Evolutionary conservation across 2,888 invertebrate genomes (phyloP).

Genomic region (Muschampia plurimacula): DNA sequence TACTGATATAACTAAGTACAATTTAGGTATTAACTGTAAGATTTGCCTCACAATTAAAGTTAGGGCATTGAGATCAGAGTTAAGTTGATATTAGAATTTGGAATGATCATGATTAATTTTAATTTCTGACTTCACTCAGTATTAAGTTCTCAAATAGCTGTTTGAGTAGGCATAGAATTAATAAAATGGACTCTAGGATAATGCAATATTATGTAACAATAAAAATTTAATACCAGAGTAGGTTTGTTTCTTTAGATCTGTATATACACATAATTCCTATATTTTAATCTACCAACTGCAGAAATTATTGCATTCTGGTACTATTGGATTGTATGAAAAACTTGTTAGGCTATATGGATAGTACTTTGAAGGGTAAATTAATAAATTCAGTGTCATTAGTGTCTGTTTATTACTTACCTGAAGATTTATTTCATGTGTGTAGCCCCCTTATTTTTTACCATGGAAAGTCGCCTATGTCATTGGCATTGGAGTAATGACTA

Average conservation of each 20-base stretch:
- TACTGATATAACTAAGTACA: conserved; percentile 78
- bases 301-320: not conserved
- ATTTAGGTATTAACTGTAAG: conserved; percentile 76
- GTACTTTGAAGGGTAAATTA: conserved; percentile 21
- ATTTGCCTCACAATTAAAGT: conserved; percentile 67
- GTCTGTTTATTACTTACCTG: conserved; percentile 41
- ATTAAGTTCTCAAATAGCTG: conserved; percentile 82
- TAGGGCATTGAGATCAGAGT: conserved; percentile 68
- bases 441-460: not conserved
- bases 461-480: not conserved
- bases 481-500: not conserved
- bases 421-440: conserved; percentile 2
- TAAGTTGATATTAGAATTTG: conserved; percentile 64
- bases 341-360: conserved; percentile 14
- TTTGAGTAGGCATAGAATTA: conserved; percentile 69
- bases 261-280: conserved; percentile 70
- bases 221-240: conserved; percentile 77
- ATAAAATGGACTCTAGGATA: conserved; percentile 69
- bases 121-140: conserved; percentile 76
- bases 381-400: conserved; percentile 32
- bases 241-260: conserved; percentile 79
- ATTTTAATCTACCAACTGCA: conserved; percentile 2
- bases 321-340: conserved; percentile 29
- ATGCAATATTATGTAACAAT: conserved; percentile 71
- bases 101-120: conserved; percentile 65